Evolutionary conservation across 2,888 invertebrate genomes (phyloP).

Genomic region (Agrotis segetum): DNA sequence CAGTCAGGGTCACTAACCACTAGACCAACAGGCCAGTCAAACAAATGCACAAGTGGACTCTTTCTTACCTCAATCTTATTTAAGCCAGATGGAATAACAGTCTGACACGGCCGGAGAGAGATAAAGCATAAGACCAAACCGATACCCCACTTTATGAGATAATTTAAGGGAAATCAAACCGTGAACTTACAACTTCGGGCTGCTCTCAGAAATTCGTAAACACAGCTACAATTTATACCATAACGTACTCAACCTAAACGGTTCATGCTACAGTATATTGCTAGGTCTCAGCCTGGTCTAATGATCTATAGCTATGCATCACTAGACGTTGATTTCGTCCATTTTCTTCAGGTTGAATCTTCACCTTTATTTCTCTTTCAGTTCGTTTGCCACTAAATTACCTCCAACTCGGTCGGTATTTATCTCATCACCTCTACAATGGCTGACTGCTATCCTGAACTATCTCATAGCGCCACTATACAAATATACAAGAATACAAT

Average conservation of each 20-base stretch:
- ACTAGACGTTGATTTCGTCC: not conserved
- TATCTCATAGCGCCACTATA: slow-evolving; percentile 63
- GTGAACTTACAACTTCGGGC: not conserved
- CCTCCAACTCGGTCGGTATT: slow-evolving; percentile 63
- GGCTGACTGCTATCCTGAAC: slow-evolving; percentile 67
- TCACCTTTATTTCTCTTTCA: slow-evolving; percentile 32
- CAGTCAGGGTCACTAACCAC: too few species aligned
- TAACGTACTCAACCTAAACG: not conserved
- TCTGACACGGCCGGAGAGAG: not conserved
- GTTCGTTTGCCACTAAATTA: slow-evolving; percentile 62
- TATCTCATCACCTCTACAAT: slow-evolving; percentile 71
- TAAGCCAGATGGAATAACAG: not conserved
- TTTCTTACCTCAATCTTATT: not conserved
- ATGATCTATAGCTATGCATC: not conserved
- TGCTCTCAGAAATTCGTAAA: not conserved
- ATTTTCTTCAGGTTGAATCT: too few species aligned
- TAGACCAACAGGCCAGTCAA: too few species aligned
- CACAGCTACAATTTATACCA: not conserved
- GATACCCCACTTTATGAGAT: not conserved
- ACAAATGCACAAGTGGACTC: not conserved
- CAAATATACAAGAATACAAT: slow-evolving; percentile 68
- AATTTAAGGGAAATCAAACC: not conserved
- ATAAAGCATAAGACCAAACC: not conserved
- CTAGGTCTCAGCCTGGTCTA: too few species aligned
- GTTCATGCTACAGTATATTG: not conserved